Evolutionary conservation across 2,888 invertebrate species (phyloP).

Genomic region (Microctonus brassicae): DNA sequence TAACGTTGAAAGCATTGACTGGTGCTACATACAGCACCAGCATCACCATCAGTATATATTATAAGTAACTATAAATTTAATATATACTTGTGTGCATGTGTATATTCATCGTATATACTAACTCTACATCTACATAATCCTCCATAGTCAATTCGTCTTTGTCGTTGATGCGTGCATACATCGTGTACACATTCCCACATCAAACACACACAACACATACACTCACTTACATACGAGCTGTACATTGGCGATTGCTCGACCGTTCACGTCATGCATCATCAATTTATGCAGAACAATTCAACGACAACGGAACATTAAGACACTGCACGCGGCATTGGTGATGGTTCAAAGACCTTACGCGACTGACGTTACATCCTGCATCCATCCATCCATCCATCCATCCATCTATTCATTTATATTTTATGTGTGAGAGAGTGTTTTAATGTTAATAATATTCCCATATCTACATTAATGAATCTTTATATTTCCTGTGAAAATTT

Average conservation of each 20-base stretch:
- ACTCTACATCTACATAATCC: not conserved
- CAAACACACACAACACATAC: too few relatives aligned
- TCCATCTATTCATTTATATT: not conserved
- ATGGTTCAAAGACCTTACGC: conserved; percentile 44
- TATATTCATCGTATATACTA: not conserved
- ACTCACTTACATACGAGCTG: conserved; percentile 53
- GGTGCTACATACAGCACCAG: too few relatives aligned
- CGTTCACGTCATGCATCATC: conserved; percentile 61
- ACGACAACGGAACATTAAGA: conserved; percentile 67
- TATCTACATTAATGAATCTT: too few relatives aligned
- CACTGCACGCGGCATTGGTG: conserved; percentile 37
- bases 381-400: not conserved
- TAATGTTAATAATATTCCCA: not conserved
- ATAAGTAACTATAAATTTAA: not conserved
- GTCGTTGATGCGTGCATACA: conserved; percentile 47
- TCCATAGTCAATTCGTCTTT: conserved; percentile 50
- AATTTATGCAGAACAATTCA: conserved; percentile 70
- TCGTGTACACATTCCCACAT: conserved; percentile 33
- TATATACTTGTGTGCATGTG: not conserved
- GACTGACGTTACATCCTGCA: conserved; percentile 4
- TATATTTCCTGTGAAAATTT: too few relatives aligned
- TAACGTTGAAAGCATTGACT: conserved; percentile 17
- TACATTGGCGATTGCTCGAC: not conserved
- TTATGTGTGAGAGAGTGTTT: not conserved
- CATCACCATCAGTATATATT: not conserved